A percentile compares a stretch with the other conserved stretches of the same genome.
Evolutionary conservation across 2,888 invertebrate species (phyloP).

Genomic region (Ethmia dodecea): DNA sequence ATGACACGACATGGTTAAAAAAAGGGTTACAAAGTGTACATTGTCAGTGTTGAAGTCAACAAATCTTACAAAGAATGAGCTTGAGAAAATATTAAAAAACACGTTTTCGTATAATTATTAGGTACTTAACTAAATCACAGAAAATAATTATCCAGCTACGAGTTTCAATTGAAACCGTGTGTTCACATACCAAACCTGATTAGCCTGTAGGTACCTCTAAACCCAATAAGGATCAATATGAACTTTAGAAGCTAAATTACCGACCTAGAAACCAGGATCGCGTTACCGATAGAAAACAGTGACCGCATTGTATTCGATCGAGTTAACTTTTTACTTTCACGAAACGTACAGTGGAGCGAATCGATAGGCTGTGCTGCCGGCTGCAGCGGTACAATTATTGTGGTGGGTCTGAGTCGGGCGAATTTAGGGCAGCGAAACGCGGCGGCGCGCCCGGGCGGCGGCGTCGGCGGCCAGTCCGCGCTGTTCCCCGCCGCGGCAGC

Average conservation of each 20-base stretch:
- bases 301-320: slow-evolving; percentile 68
- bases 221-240: slow-evolving; percentile 54
- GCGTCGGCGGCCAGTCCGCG: slow-evolving; percentile 33
- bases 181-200: no score
- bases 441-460: slow-evolving; percentile 11
- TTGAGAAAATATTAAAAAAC: no score
- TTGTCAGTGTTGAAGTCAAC: no score
- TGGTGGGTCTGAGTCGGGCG: slow-evolving; percentile 59
- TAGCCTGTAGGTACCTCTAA: no score
- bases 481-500: slow-evolving; percentile 21
- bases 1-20: no score
- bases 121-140: no score
- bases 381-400: slow-evolving; percentile 66
- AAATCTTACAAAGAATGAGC: no score
- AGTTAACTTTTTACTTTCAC: slow-evolving; percentile 70
- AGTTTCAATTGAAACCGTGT: no score
- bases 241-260: slow-evolving; percentile 53
- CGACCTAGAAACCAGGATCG: slow-evolving; percentile 60
- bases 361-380: slow-evolving; percentile 66
- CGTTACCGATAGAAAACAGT: slow-evolving; percentile 49
- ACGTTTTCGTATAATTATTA: no score
- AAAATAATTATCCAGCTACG: no score
- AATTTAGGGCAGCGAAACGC: slow-evolving; percentile 58
- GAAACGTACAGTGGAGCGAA: slow-evolving; percentile 47
- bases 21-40: no score